phyloP scores from a whole-genome alignment of 2,113 vertebrate genomes.

The Oncorhynchus tshawytscha region DNA sequence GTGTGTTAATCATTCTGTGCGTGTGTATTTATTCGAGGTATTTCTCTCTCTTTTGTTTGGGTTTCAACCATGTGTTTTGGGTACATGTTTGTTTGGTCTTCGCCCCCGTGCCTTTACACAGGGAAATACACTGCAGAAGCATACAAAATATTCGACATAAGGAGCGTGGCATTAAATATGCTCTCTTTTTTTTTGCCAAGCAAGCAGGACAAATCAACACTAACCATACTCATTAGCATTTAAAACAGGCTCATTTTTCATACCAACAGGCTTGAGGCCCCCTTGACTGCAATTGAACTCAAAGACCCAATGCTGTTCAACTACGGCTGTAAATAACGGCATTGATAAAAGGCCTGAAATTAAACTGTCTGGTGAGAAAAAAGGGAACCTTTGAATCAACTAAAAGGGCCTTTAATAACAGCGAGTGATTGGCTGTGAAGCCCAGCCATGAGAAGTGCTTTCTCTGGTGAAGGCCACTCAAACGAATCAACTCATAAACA shows the following conservation, averaged over 20 bases:
- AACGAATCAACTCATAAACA: conserved; percentile 12
- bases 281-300: conserved; percentile 44
- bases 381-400: conserved; percentile 26
- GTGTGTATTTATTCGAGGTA: too few species aligned
- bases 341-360: conserved; percentile 35
- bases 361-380: conserved; percentile 33
- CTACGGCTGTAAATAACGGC: conserved; percentile 43
- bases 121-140: too few species aligned
- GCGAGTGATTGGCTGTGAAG: conserved; percentile 11
- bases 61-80: too few species aligned
- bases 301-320: conserved; percentile 32
- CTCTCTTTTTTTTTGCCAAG: background rate
- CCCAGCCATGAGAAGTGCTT: background rate
- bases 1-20: too few species aligned
- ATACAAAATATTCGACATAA: too few species aligned
- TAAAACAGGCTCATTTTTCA: conserved; percentile 52
- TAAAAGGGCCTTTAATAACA: conserved; percentile 33
- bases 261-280: conserved; percentile 13
- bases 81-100: too few species aligned
- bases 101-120: too few species aligned
- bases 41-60: too few species aligned
- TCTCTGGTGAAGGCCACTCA: background rate
- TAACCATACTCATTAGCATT: conserved; percentile 44
- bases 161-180: too few species aligned
- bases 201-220: conserved; percentile 22